A percentile compares a stretch with the other conserved stretches of the same genome.
phyloP scores from a whole-genome alignment of 2,888 invertebrate genomes.

The Hirtodrosophila cameraria region DNA sequence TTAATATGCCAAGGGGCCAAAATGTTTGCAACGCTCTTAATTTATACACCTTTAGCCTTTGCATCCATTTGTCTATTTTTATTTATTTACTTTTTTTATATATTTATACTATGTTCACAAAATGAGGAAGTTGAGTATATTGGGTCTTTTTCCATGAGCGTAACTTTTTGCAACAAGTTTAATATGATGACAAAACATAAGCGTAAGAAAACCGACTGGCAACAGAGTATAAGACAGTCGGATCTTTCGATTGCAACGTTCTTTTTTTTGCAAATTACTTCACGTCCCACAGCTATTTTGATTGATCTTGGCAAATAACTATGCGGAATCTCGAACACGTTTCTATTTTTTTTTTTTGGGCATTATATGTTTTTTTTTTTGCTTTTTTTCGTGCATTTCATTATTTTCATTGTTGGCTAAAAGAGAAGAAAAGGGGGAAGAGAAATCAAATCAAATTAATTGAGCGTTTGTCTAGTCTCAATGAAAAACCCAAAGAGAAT shows the following conservation, averaged over 20 bases:
- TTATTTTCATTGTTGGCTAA: too few relatives aligned
- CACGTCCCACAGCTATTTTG: not conserved
- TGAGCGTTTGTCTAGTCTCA: constrained; percentile 44
- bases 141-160: too few relatives aligned
- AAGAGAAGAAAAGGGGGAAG: not conserved
- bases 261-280: constrained; percentile 3
- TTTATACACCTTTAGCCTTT: not conserved
- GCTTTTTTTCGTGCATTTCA: constrained; percentile 12
- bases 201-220: too few relatives aligned
- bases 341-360: constrained; percentile 22
- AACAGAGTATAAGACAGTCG: too few relatives aligned
- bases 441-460: constrained; percentile 47
- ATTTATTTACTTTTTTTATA: not conserved
- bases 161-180: too few relatives aligned
- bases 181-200: too few relatives aligned
- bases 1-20: constrained; percentile 13
- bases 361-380: constrained; percentile 6
- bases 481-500: constrained; percentile 36
- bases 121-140: too few relatives aligned
- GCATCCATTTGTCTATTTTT: not conserved
- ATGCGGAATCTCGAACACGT: constrained; percentile 36
- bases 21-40: not conserved
- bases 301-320: constrained; percentile 13
- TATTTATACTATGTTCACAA: too few relatives aligned
- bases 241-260: too few relatives aligned